phyloP scores from a whole-genome alignment of 2,797 vertebrate species.

The Urophycis tenuis region DNA sequence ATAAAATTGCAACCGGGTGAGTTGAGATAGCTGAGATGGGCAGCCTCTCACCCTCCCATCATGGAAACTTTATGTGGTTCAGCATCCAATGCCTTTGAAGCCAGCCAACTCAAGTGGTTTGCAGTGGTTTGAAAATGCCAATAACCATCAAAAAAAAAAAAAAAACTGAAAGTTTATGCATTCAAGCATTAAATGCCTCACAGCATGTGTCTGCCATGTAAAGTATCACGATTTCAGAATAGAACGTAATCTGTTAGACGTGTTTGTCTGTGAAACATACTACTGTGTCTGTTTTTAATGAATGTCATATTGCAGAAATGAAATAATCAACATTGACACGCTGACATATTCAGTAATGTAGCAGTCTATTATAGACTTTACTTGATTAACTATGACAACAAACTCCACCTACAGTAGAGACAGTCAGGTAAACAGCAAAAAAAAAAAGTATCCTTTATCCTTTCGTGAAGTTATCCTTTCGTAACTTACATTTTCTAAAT shows the following conservation, averaged over 20 bases:
- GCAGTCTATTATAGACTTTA: neutral
- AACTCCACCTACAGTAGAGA: neutral
- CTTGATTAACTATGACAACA: no score
- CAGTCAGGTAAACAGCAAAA: neutral
- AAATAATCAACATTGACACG: neutral
- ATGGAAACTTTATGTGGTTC: slow-evolving; percentile 38
- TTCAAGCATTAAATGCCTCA: neutral
- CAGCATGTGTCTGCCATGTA: neutral
- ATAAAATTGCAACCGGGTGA: slow-evolving; percentile 34
- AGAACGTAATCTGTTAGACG: neutral
- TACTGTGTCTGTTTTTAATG: neutral
- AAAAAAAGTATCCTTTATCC: no score
- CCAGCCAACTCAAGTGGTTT: slow-evolving; percentile 34
- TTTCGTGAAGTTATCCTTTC: neutral
- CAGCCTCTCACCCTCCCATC: slow-evolving; percentile 38
- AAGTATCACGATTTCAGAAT: neutral
- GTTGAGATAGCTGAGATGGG: slow-evolving; percentile 39
- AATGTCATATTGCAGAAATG: neutral
- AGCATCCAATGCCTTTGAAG: slow-evolving; percentile 19
- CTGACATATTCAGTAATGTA: neutral
- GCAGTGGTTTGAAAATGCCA: slow-evolving; percentile 32
- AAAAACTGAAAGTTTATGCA: slow-evolving; percentile 1
- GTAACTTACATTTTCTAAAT: neutral
- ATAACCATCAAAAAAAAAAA: slow-evolving; percentile 31
- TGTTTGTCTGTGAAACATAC: no score